Base-by-base conservation (phyloP, 2,113 vertebrate genomes). In the Psammodynastes pulverulentus region DNA sequence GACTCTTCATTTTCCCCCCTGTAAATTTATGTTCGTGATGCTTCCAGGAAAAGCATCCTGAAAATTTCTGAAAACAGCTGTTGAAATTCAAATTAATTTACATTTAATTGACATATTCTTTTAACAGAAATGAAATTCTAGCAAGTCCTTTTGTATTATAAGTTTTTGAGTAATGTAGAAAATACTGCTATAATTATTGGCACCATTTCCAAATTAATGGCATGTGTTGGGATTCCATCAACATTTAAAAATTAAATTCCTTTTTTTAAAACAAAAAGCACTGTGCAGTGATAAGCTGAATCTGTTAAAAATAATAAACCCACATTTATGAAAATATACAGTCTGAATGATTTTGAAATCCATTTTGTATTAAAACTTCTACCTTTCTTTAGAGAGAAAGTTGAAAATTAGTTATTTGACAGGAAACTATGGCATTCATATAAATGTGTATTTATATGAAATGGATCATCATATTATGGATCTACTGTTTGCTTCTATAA, bases 401-500 rank as follows among this genome's bases (percentile, higher is more conserved):
- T 53, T 8, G 34, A 58, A 89, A 91, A 93, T 43, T 46, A 95
- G 92, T 58, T 58, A 72, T 93, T 93, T 91, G 91, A 92, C 93
- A 87, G 93, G 89, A 92, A 94, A 88, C 94, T 87, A 93, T 45
- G 93, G 53, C 93, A 96, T 96, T 95, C 54, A 24, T 56, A 56
- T 96, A 94, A 96, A 79, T 94, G 96, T 49, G 87, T 93, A 92
- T 94, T 96, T 94, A 94, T 96, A 92, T 95, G 96, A 96, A 96
- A 95, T 43, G 93, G 94, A 95, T 0, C 90, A 96, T 93, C 94
- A 95, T 95, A 96, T 94, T 94, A 92, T 94, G 54, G 94, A 97
- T 96, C 94, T 96, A 95, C 94, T 93, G 96, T 94, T 94, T 96
- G 94, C 95, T 95, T 97, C 95, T 96, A 94, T 95, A 0, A 92